phyloP scores from a whole-genome alignment of 2,797 vertebrate genomes.

The Cygnus olor region DNA sequence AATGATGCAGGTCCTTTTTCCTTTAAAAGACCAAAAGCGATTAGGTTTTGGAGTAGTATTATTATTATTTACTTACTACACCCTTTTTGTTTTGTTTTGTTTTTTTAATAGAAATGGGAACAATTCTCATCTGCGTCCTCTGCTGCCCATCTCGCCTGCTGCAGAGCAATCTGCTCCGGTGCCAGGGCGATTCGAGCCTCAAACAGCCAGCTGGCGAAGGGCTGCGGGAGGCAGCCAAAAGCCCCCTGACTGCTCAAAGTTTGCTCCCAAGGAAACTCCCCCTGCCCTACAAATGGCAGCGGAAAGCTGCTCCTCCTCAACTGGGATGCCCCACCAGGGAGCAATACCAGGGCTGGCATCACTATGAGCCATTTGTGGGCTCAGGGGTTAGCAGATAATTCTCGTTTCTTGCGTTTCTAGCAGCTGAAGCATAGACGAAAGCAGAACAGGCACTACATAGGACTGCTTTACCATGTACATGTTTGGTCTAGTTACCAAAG shows the following conservation, averaged over 20 bases:
- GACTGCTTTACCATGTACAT: background rate
- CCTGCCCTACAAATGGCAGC: background rate
- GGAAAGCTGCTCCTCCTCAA: background rate
- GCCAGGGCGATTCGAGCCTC: background rate
- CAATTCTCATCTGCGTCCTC: background rate
- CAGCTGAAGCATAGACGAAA: accelerated
- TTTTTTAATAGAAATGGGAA: background rate
- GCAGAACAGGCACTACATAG: background rate
- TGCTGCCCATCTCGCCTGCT: background rate
- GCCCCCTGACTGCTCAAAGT: background rate
- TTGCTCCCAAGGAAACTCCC: background rate
- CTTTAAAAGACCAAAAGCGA: constrained; percentile 19
- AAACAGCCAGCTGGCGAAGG: background rate
- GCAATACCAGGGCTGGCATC: background rate
- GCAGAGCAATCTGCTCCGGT: background rate
- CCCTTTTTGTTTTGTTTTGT: background rate
- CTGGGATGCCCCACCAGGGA: accelerated
- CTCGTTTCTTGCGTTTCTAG: background rate
- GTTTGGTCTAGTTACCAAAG: background rate
- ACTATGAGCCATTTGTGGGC: accelerated
- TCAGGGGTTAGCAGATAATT: background rate
- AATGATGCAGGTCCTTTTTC: background rate
- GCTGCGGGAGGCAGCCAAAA: background rate
- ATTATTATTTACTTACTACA: background rate
- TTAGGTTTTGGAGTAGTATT: background rate